A percentile compares a stretch with the other conserved stretches of the same genome.
These are phyloP conservation scores for Dasyprocta punctata DNA, from an alignment of 2,113 vertebrate species.

Conservation along the genomic window DNA sequence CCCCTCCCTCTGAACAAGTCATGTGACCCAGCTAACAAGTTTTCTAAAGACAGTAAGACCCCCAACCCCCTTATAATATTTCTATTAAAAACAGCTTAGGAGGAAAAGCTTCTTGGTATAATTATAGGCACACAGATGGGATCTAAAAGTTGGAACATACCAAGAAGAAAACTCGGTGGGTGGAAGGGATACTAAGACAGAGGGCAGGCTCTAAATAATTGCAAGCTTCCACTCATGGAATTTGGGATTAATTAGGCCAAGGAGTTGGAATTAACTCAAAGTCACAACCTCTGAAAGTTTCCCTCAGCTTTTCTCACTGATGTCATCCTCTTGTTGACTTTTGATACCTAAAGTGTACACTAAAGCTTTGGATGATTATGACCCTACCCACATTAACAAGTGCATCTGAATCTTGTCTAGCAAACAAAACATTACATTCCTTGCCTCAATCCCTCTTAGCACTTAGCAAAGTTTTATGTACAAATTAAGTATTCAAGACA, in stretches of 20 bases:
- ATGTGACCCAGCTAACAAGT: slow-evolving; percentile 36
- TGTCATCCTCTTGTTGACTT: slow-evolving; percentile 8
- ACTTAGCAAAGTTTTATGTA: slow-evolving; percentile 5
- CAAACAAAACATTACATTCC: slow-evolving; percentile 8
- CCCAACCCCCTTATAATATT: slow-evolving; percentile 31
- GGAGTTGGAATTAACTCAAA: background rate
- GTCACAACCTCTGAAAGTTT: background rate
- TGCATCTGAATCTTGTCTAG: background rate
- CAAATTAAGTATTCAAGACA: background rate
- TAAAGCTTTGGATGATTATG: background rate
- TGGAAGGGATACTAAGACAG: slow-evolving; percentile 54
- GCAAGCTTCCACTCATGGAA: slow-evolving; percentile 56
- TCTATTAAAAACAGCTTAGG: slow-evolving; percentile 73
- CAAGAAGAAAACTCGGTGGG: slow-evolving; percentile 58
- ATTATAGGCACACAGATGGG: slow-evolving; percentile 71
- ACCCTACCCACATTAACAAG: background rate
- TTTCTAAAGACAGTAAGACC: slow-evolving; percentile 63
- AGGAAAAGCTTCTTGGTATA: slow-evolving; percentile 64
- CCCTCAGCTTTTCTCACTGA: background rate
- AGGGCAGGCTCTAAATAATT: slow-evolving; percentile 35
- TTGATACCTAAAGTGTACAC: background rate
- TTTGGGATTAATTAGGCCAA: slow-evolving; percentile 36
- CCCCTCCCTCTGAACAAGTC: background rate
- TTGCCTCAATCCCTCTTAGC: background rate
- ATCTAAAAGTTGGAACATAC: slow-evolving; percentile 58